These are phyloP conservation scores for Enteromius radiatus DNA, from an alignment of 2,797 vertebrate genomes.

Conservation along the genomic window DNA sequence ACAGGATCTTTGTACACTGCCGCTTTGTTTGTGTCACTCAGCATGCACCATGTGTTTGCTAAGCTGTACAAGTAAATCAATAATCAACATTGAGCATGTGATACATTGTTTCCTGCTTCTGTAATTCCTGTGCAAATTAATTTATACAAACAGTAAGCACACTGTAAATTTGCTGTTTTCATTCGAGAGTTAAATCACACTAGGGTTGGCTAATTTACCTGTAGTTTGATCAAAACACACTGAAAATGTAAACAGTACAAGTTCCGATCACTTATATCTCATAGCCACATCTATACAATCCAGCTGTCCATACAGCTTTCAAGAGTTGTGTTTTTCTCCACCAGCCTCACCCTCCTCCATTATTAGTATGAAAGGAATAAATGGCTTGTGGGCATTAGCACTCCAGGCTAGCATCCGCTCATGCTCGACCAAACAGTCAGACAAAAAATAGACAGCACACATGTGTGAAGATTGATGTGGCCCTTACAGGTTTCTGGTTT, in stretches of 20 bases:
- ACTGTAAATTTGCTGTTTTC: not conserved
- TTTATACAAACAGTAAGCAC: not conserved
- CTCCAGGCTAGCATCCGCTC: not conserved
- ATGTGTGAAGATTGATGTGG: conserved; percentile 13
- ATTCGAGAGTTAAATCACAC: not conserved
- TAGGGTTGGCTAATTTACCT: not conserved
- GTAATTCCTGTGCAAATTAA: not conserved
- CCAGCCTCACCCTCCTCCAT: not conserved
- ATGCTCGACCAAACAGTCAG: conserved; percentile 19
- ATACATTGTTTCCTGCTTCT: not conserved
- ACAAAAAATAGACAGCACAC: not conserved
- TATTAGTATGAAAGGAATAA: conserved; percentile 29
- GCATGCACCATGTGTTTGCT: not conserved
- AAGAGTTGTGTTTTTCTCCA: not conserved
- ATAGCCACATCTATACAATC: not conserved
- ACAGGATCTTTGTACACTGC: not conserved
- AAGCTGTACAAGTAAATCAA: not conserved
- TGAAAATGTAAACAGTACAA: not conserved
- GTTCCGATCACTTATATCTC: not conserved
- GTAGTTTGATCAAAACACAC: not conserved
- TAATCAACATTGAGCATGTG: not conserved
- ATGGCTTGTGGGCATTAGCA: conserved; percentile 18
- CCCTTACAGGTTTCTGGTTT: conserved; percentile 29
- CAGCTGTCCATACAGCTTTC: not conserved
- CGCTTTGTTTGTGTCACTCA: not conserved